A percentile compares a stretch with the other conserved stretches of the same genome.
Evolutionary conservation across 2,888 invertebrate species (phyloP).

Genomic region (Lordiphosa fenestrarum): DNA sequence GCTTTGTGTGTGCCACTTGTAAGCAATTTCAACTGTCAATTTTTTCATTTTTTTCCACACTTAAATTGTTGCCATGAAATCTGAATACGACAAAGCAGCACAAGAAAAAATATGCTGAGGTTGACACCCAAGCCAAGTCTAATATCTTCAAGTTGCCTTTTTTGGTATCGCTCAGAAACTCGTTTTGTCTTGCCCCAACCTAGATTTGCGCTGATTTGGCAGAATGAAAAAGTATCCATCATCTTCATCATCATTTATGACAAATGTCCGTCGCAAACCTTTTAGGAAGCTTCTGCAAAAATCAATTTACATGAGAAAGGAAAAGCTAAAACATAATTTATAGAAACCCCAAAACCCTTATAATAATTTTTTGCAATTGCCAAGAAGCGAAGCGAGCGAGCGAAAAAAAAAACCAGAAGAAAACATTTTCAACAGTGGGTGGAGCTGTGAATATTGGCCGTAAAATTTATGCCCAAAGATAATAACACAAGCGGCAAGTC

Average conservation of each 20-base stretch:
- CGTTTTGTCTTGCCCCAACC: constrained; percentile 44
- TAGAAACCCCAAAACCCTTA: constrained; percentile 19
- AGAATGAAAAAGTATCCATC: constrained; percentile 27
- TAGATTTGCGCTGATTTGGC: constrained; percentile 55
- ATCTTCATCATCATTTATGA: constrained; percentile 32
- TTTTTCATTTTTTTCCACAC: constrained; percentile 17
- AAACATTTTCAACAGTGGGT: constrained; percentile 75
- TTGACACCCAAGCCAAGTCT: constrained; percentile 60
- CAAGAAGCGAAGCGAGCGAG: constrained; percentile 7
- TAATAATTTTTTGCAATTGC: constrained; percentile 63
- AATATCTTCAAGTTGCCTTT: constrained; percentile 44
- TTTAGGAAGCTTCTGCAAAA: constrained; percentile 34
- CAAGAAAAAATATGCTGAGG: constrained; percentile 58
- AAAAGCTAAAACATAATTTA: constrained; percentile 45
- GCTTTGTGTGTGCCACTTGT: constrained; percentile 57
- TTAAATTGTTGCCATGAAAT: constrained; percentile 42
- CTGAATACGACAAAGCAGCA: constrained; percentile 48
- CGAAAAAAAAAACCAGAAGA: constrained; percentile 11
- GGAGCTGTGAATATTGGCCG: constrained; percentile 77
- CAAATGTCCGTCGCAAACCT: constrained; percentile 30
- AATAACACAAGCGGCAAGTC: constrained; percentile 74
- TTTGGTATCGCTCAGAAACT: constrained; percentile 16
- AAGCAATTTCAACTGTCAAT: constrained; percentile 64
- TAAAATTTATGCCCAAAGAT: constrained; percentile 73
- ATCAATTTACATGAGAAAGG: constrained; percentile 35